Base-by-base conservation (phyloP, 1,140 invertebrate species). In the Penaeus vannamei region DNA sequence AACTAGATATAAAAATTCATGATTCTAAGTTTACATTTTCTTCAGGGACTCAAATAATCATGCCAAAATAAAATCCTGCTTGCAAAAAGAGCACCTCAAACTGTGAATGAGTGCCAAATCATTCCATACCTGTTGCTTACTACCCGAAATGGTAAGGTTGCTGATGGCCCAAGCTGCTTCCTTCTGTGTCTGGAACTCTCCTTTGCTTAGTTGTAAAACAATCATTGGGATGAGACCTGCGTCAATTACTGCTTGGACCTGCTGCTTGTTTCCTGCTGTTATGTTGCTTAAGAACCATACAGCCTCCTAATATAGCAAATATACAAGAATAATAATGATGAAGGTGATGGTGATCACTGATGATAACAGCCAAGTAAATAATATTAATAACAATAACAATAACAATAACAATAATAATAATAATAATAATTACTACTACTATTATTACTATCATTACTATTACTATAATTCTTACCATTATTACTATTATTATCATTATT, bases 231-330 rank as follows among this genome's bases (percentile, higher is more conserved):
- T 95, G 26, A 99, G 95, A 1, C 96, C 96, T 53, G 98, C 97
- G 93, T 99, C 97, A 86, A 99, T 98, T 23, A 99, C 98, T 66
- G 97, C 97, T 93, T 99, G 98, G 23, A 99, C 98, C 94, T 99
- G 99, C 20, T 96, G 95, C 92, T 98, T 97, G 94, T 99, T 99
- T 83, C 99, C 99, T 53, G 99, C 99, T 90, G 98, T 99, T 61
- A 99, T 98, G 93, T 99, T 99, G 0, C 98, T 99, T 64, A 99
- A 94, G 93, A 99, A 99, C 99, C 99, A 99, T 12, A 99, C 98
- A 26, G 99, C 98, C 94, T 99, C 98, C 95, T 95, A 91, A 10
- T 94, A 14, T 53, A 53, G 10, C 46, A 93, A 87, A 66, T 66
- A 90, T 90, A 92, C 85, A 76, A 80, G 80, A 90, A 46, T 36